phyloP scores from a whole-genome alignment of 2,888 invertebrate species.

The Adineta ricciae region DNA sequence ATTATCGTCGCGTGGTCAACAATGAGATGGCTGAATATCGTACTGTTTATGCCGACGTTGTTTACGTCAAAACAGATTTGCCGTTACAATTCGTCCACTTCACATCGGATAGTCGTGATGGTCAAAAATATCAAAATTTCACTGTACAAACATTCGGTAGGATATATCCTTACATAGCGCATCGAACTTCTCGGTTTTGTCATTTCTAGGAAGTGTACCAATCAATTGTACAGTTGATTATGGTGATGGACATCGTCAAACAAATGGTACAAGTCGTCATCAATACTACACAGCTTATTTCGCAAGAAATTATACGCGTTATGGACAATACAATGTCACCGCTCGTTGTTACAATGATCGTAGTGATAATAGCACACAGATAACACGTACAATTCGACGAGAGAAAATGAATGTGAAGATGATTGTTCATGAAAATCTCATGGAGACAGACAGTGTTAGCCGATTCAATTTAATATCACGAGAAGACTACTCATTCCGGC shows the following conservation, averaged over 20 bases:
- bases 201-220: background rate
- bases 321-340: background rate
- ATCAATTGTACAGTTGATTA: background rate
- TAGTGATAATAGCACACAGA: background rate
- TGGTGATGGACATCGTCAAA: background rate
- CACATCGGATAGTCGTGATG: background rate
- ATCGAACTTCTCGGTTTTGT: background rate
- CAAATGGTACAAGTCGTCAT: constrained; percentile 8
- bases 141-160: constrained; percentile 1
- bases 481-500: background rate
- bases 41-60: constrained; percentile 8
- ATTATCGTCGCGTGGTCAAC: constrained; percentile 2
- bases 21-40: constrained; percentile 6
- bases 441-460: background rate
- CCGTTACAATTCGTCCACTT: constrained; percentile 12
- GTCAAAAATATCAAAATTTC: background rate
- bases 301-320: background rate
- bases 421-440: background rate
- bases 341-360: constrained; percentile 4
- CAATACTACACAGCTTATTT: constrained; percentile 18
- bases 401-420: background rate
- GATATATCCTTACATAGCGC: too few relatives aligned
- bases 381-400: background rate
- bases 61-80: constrained; percentile 9
- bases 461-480: background rate